Base-by-base conservation (phyloP, 2,797 vertebrate species). In the Semotilus atromaculatus region DNA sequence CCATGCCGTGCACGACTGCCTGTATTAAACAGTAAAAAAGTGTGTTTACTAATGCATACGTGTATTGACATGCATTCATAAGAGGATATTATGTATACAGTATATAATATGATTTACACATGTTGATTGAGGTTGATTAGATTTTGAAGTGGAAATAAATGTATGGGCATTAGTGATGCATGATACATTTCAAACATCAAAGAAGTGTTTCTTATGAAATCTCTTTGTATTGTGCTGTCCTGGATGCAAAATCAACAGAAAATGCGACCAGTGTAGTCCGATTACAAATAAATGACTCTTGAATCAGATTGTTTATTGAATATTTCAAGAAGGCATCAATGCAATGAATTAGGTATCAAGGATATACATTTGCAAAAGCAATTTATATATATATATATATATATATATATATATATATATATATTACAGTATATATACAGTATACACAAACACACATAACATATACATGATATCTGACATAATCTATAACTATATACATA, bases 61-160 rank as follows among this genome's bases (percentile, higher is more conserved):
- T 84, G 89, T 93, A 92, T 94, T 92, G 93, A 92, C 93, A 94
- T 90, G 88, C 91, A 93, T 86, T 91, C 90, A 93, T 90, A 93
- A 64, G 40, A 90, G 92, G 87, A 90, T 85, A 87, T 86, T 87
- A 89, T 91, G 89, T 91, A 19, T 84, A 38, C 36, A 38, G 36
- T 38, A 55, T 90, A 91, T 87, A 78, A 87, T 36, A 66, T 26
- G 60, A 71, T 66, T 66, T 66, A 75, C 31, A 51, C 31, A 74
- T 70, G 72, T 29, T 75, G 88, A 91, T 84, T 87, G 84, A 81
- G 86, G 72, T 72, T 72, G 55, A 53, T 60, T 53, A 21, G 23
- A 70, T 48, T 70, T 38, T 66, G 53, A 73, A 79, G 73, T 29
- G 38, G 13, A 13, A 21, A 83, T 79, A 40, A 72, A 80, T 66